Evolutionary conservation across 2,888 invertebrate genomes (phyloP), one percentile per base, ranked within the genome.

Genomic region (Dysmachus trigonus): DNA sequence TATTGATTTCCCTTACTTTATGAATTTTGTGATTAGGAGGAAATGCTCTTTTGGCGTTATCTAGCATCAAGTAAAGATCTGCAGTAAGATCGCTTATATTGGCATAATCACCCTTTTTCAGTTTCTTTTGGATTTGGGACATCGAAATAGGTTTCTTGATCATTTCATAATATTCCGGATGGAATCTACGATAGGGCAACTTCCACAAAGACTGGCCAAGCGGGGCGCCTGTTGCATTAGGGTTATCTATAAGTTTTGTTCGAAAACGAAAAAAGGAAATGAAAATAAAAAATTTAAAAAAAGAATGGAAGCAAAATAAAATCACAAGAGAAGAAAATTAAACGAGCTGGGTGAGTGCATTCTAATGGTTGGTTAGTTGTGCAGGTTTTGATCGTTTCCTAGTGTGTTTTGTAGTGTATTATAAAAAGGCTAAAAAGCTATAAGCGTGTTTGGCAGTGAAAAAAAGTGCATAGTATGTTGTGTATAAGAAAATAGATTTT

Each of bases 121-220:
- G 94, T 91, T 97, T 97, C 86, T 95, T 95, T 88, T 95, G 94
- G 87, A 99, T 98, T 93, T 98, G 98, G 89, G 96, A 95, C 90
- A 99, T 93, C 0, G 99, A 98, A 89, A 99, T 96, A 0, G 99
- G 99, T 90, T 97, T 97, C 90, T 98, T 97, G 83, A 99, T 99
- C 91, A 98, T 97, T 89, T 97, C 97, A 93, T 98, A 99, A 92
- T 99, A 99, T 92, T 99, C 99, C 0, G 99, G 98, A 93, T 99
- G 98, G 88, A 96, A 96, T 86, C 98, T 94, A 74, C 95, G 96
- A 7, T 97, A 97, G 0, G 99, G 99, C 86, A 99, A 93, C 90
- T 97, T 97, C 95, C 97, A 96, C 92, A 99, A 97, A 0, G 98
- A 97, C 90, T 98, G 98, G 33, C 97, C 96, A 90, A 98, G 93